Evolutionary conservation across 2,888 invertebrate genomes (phyloP), one percentile per base, ranked within the genome.

Genomic region (Sussaba pulchella): DNA sequence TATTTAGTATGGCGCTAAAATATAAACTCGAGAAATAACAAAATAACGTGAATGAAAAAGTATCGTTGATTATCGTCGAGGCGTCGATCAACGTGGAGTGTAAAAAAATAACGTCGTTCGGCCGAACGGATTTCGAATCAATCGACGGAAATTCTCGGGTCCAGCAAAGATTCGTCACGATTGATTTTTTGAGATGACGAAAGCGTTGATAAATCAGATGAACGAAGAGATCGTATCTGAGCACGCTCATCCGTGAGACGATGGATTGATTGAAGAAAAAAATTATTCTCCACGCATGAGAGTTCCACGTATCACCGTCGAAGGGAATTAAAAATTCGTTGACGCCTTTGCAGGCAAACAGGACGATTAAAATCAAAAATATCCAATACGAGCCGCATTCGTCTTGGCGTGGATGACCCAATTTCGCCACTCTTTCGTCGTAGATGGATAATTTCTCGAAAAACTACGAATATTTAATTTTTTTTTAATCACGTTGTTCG

Each of bases 181-280:
- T 82, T 2, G 0, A 45, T 17, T 67, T 14, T 19, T 82, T 82
- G 9, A 82, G 21, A 43, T 82, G 82, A 10, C 36, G 67, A 39
- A 78, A 81, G 12, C 82, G 82, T 67, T 82, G 82, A 10, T 75
- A 71, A 26, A 59, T 41, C 39, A 82, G 41, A 57, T 82, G 74
- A 1, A 82, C 63, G 50, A 78, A 36, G 14, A 75, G 31, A 24
- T 47, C 66, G 21, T 36, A 54, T 36, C 54, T 63, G 3, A 63
- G 43, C 36, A 64, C 10, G 9, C 17, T 9, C 19, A 70, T n/a
- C 8, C 63, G 36, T 31, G 12, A 21, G 0, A 41, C 41, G 0
- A 52, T 5, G 14, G 50, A 5, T 10, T n/a, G n/a, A 6, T 0
- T 17, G 17, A 31, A 1, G 14, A 19, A 0, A 31, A 10, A 19